A percentile compares a stretch with the other conserved stretches of the same genome.
phyloP scores from a whole-genome alignment of 1,140 invertebrate genomes.

The Trichogramma pretiosum region DNA sequence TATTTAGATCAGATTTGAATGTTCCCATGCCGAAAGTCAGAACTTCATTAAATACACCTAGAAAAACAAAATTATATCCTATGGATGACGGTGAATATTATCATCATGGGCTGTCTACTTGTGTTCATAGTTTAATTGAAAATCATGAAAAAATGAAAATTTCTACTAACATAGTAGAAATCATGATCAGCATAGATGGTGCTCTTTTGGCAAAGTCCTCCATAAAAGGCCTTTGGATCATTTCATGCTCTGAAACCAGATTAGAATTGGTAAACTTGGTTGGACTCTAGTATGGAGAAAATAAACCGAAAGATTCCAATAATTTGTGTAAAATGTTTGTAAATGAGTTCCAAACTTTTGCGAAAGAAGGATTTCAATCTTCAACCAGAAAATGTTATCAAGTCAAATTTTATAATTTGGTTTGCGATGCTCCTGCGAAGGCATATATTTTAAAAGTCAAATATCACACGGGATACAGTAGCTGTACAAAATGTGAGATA shows the following conservation, averaged over 20 bases:
- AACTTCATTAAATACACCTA: neutral
- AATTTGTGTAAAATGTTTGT: constrained; percentile 15
- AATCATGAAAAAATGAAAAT: neutral
- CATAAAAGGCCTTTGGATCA: neutral
- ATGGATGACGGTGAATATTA: neutral
- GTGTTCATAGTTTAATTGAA: neutral
- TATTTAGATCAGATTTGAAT: neutral
- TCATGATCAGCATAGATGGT: neutral
- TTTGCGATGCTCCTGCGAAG: constrained; percentile 23
- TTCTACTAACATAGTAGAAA: neutral
- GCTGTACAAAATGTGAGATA: constrained; percentile 20
- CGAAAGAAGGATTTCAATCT: constrained; percentile 2
- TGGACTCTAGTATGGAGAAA: constrained; percentile 12
- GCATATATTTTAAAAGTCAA: constrained; percentile 22
- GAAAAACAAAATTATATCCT: neutral
- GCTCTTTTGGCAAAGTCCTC: neutral
- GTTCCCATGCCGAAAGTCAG: neutral
- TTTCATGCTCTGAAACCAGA: neutral
- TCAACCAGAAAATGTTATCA: constrained; percentile 1
- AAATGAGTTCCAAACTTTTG: constrained; percentile 12
- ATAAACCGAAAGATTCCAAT: constrained; percentile 11
- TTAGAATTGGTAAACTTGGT: neutral
- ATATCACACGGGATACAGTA: constrained; percentile 17
- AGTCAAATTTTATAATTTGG: constrained; percentile 14
- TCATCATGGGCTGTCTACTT: neutral